These are phyloP conservation scores for Matsumyia berberina DNA, from an alignment of 2,888 invertebrate species.

Conservation along the genomic window DNA sequence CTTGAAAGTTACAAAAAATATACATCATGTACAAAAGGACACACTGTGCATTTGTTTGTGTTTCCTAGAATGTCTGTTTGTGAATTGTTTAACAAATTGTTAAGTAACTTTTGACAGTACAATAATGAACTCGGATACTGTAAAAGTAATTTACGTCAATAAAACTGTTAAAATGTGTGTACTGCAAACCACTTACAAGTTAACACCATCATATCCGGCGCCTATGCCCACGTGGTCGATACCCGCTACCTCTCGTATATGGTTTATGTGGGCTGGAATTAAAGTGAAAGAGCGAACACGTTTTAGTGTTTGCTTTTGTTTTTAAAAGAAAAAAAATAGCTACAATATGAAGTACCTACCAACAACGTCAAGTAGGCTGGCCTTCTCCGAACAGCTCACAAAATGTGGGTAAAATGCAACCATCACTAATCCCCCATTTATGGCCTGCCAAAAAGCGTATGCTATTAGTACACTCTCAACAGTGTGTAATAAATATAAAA, in stretches of 20 bases:
- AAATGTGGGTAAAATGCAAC: conserved; percentile 88
- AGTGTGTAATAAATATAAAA: neutral
- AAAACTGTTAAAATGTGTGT: conserved; percentile 8
- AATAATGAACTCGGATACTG: neutral
- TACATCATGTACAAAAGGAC: conserved; percentile 38
- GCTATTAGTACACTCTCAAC: conserved; percentile 9
- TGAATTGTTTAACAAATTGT: conserved; percentile 55
- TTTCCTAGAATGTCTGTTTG: conserved; percentile 48
- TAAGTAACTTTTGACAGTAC: conserved; percentile 40
- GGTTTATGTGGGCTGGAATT: conserved; percentile 92
- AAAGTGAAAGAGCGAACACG: conserved; percentile 38
- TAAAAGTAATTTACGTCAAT: conserved; percentile 11
- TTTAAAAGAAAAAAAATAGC: too few relatives aligned
- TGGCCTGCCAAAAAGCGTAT: conserved; percentile 84
- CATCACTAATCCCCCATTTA: conserved; percentile 88
- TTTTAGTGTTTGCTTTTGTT: conserved; percentile 9
- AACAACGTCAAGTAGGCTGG: conserved; percentile 86
- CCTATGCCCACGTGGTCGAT: conserved; percentile 95
- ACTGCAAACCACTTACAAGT: conserved; percentile 89
- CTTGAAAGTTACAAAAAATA: conserved; percentile 31
- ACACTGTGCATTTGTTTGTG: conserved; percentile 43
- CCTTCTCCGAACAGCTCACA: conserved; percentile 86
- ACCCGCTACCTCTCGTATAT: conserved; percentile 93
- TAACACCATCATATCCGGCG: conserved; percentile 95
- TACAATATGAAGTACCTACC: conserved; percentile 84